These are phyloP conservation scores for Alligator mississippiensis DNA, from an alignment of 2,113 vertebrate species.

Conservation along the genomic window DNA sequence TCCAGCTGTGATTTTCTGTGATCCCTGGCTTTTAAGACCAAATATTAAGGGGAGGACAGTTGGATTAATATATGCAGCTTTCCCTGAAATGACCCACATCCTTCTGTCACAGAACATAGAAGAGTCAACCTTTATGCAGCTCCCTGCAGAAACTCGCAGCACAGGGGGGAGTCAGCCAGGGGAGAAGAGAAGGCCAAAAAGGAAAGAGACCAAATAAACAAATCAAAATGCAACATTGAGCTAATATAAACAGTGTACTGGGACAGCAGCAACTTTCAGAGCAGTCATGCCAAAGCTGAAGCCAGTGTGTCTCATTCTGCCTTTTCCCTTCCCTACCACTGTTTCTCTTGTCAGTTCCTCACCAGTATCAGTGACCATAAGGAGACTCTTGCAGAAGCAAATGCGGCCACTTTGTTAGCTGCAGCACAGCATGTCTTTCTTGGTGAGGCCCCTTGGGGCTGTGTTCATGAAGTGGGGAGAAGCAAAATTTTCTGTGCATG, in stretches of 20 bases:
- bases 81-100: background rate
- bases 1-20: background rate
- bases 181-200: conserved; percentile 10
- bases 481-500: background rate
- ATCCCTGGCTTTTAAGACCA: background rate
- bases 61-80: background rate
- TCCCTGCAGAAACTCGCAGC: background rate
- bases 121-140: background rate
- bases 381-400: background rate
- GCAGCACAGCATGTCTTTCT: background rate
- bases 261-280: background rate
- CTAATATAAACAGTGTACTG: conserved; percentile 30
- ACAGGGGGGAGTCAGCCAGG: background rate
- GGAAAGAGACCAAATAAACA: conserved; percentile 31
- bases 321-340: rapidly evolving
- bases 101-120: background rate
- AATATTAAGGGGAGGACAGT: background rate
- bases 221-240: background rate
- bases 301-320: background rate
- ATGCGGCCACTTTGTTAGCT: background rate
- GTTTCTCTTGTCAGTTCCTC: background rate
- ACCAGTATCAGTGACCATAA: background rate
- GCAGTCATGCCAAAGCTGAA: background rate
- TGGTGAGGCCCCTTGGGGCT: background rate
- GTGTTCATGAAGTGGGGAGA: background rate